These are phyloP conservation scores for Nycteola revayana DNA, from an alignment of 2,888 invertebrate species.

Conservation along the genomic window DNA sequence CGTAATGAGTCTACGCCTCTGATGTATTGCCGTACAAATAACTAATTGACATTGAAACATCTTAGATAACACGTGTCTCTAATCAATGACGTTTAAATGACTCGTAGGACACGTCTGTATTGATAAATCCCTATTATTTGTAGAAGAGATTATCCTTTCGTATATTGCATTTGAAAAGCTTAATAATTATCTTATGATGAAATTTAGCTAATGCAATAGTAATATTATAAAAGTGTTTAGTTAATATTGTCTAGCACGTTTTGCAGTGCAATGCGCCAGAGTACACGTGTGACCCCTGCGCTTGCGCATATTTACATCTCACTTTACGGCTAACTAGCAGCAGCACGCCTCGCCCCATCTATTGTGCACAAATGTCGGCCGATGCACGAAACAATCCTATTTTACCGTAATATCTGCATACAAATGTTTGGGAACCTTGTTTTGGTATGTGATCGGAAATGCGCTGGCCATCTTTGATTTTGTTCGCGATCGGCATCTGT, in stretches of 20 bases:
- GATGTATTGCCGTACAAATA: constrained; percentile 22
- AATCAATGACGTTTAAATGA: constrained; percentile 24
- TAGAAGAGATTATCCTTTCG: constrained; percentile 4
- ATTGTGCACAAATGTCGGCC: constrained; percentile 75
- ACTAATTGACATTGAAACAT: constrained; percentile 31
- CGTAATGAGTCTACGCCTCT: constrained; percentile 22
- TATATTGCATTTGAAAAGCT: background rate
- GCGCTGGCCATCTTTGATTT: constrained; percentile 29
- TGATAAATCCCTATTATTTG: constrained; percentile 19
- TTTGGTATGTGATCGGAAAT: constrained; percentile 40
- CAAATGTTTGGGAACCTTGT: constrained; percentile 63
- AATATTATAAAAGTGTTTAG: background rate
- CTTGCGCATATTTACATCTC: constrained; percentile 58
- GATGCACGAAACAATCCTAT: constrained; percentile 70
- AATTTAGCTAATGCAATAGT: background rate
- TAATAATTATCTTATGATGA: background rate
- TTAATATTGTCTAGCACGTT: constrained; percentile 12
- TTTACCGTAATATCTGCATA: constrained; percentile 71
- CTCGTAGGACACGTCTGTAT: constrained; percentile 18
- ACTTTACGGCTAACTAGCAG: constrained; percentile 58
- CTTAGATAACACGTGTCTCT: constrained; percentile 26
- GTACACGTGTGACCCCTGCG: constrained; percentile 40
- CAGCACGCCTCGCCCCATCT: constrained; percentile 53
- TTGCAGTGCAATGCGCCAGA: constrained; percentile 18
- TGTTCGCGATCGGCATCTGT: constrained; percentile 4